Conservation (phyloP, 1,140 invertebrate species). For the Apocrypta bakeri region DNA sequence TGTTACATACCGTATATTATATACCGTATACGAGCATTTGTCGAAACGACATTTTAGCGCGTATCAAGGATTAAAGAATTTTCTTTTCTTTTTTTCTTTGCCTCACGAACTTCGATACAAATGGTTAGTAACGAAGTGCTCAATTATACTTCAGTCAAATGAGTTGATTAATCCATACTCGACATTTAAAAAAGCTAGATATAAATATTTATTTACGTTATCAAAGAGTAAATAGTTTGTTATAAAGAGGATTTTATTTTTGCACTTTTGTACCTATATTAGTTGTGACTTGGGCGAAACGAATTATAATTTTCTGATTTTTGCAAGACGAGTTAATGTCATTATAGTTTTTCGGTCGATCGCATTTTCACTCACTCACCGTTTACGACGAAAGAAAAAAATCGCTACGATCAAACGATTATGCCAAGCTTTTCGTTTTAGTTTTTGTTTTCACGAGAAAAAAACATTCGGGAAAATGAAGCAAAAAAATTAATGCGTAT, state of each 20-base stretch:
- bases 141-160: slow-evolving; percentile 28
- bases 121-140: neutral
- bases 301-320: slow-evolving; percentile 23
- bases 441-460: slow-evolving; percentile 31
- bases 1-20: slow-evolving; percentile 9
- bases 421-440: slow-evolving; percentile 48
- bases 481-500: slow-evolving; percentile 11
- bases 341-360: slow-evolving; percentile 21
- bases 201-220: slow-evolving; percentile 48
- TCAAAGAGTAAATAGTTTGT: slow-evolving; percentile 34
- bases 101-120: neutral
- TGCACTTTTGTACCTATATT: slow-evolving; percentile 46
- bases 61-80: slow-evolving; percentile 4
- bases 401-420: slow-evolving; percentile 14
- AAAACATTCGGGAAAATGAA: slow-evolving; percentile 10
- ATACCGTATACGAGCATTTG: neutral
- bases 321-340: neutral
- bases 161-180: slow-evolving; percentile 28
- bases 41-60: slow-evolving; percentile 13
- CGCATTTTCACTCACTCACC: slow-evolving; percentile 33
- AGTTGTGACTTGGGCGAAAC: slow-evolving; percentile 23
- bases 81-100: slow-evolving; percentile 13
- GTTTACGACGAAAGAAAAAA: neutral
- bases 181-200: slow-evolving; percentile 15
- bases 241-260: slow-evolving; percentile 47